Evolutionary conservation across 2,888 invertebrate genomes (phyloP), one percentile per base, ranked within the genome.

Genomic region (Amblyjoppa proteus): DNA sequence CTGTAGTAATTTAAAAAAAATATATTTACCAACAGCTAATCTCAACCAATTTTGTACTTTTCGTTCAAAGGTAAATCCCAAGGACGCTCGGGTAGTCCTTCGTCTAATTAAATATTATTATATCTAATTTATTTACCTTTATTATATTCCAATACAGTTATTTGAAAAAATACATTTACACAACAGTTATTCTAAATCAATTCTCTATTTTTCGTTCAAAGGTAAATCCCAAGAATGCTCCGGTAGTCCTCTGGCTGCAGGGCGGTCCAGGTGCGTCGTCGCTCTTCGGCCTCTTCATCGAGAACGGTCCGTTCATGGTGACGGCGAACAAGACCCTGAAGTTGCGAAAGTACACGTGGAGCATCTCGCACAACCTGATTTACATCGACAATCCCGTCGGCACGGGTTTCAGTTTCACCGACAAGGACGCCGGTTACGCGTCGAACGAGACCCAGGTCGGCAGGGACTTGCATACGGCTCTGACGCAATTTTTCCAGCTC

Each of bases 331-430:
- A 94, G 92, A 93, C 92, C 89, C 93, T 97, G 74, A 94, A 95
- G 87, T 94, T 96, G 87, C 95, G 98, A 58, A 96, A 97, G 89
- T 97, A 96, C 89, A 96, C 97, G 9, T 99, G 99, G 99, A 97
- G 96, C 79, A 94, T 95, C 58, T 96, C 96, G 11, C 97, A 97
- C 93, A 96, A 97, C 89, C 94, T 99, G 61, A 95, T 99, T 78
- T 99, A 97, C 93, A 97, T 99, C 80, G 99, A 99, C 93, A 99
- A 98, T 94, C 99, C 99, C 0, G 99, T 98, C 0, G 98, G 98
- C 1, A 97, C 98, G 2, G 99, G 99, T 0, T 99, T 97, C 92
- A 98, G 98, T 94, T 98, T 98, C 91, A 98, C 98, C 0, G 95
- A 96, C 3, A 94, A 96, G 79, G 96, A 96, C 28, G 95, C 94